phyloP scores from a whole-genome alignment of 2,113 vertebrate species.

The Puntigrus tetrazona region DNA sequence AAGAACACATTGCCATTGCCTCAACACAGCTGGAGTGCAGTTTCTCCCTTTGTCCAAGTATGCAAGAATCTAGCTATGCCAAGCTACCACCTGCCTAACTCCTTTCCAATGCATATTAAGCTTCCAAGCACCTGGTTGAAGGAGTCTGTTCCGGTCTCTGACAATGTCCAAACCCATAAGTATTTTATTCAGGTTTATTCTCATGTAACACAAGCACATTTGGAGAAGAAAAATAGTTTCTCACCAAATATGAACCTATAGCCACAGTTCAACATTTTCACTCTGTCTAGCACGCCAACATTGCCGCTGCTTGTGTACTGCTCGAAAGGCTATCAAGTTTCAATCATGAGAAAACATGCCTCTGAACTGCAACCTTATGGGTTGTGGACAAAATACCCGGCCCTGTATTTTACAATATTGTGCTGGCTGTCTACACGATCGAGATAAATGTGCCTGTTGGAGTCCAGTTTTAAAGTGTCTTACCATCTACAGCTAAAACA shows the following conservation, averaged over 20 bases:
- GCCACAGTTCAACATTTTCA: background rate
- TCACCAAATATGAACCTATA: background rate
- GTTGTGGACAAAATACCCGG: conserved; percentile 55
- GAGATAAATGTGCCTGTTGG: conserved; percentile 57
- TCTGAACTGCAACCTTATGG: conserved; percentile 1
- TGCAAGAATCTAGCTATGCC: background rate
- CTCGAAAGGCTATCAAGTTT: conserved; percentile 1
- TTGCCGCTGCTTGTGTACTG: background rate
- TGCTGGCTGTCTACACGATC: conserved; percentile 42
- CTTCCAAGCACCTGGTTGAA: background rate
- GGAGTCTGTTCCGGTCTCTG: background rate
- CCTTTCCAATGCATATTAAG: background rate
- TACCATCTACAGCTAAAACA: conserved; percentile 6
- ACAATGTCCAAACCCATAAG: background rate
- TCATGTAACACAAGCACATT: no score
- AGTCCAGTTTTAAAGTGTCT: background rate
- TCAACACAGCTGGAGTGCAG: background rate
- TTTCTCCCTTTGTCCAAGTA: background rate
- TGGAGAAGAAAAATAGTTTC: no score
- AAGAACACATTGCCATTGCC: background rate
- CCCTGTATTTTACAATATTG: conserved; percentile 53
- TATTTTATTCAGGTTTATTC: background rate
- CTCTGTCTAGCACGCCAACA: background rate
- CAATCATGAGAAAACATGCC: conserved; percentile 48
- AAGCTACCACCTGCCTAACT: background rate